Base-by-base conservation (phyloP, 2,113 vertebrate species). In the Podiceps cristatus region DNA sequence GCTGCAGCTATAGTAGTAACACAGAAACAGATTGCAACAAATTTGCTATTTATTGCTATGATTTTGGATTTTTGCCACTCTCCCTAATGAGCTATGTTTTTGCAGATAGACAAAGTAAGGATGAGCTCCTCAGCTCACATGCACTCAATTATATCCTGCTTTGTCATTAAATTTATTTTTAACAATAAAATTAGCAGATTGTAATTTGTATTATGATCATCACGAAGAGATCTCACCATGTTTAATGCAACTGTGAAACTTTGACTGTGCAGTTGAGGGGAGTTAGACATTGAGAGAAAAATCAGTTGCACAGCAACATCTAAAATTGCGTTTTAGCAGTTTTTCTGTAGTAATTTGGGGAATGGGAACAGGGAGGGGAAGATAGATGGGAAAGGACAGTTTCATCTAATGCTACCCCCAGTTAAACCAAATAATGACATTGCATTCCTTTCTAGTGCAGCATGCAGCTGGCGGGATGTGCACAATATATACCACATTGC, bases 21-120 rank as follows among this genome's bases (percentile, higher is more conserved):
- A 89, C 35, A 93, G 92, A 96, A 95, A 78, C 96, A 96, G 94
- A 95, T 95, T 97, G 93, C 83, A 94, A 55, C 5, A 22, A 89
- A 94, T 95, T 90, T 95, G 60, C 95, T 97, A 93, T 96, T 93
- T 95, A 90, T 82, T 94, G 45, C 95, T 76, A n/a, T 81, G 52
- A 77, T 67, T 92, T 90, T 93, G 92, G 91, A 80, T 71, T 97
- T 93, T 94, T 96, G 96, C 94, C 88, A 85, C 42, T 91, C n/a
- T 63, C 1, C 1, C 68, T 96, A 84, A 95, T 94, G 76, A 93
- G 83, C 64, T 87, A 5, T 86, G 37, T 40, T 95, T 93, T 91
- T 92, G 56, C 64, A 88, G 80, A 78, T 40, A 93, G 89, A 37
- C 63, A 73, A 55, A 88, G 67, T 95, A 89, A 89, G 49, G 79